These are phyloP conservation scores for Ciconia maguari DNA, from an alignment of 2,113 vertebrate species.

Conservation along the genomic window DNA sequence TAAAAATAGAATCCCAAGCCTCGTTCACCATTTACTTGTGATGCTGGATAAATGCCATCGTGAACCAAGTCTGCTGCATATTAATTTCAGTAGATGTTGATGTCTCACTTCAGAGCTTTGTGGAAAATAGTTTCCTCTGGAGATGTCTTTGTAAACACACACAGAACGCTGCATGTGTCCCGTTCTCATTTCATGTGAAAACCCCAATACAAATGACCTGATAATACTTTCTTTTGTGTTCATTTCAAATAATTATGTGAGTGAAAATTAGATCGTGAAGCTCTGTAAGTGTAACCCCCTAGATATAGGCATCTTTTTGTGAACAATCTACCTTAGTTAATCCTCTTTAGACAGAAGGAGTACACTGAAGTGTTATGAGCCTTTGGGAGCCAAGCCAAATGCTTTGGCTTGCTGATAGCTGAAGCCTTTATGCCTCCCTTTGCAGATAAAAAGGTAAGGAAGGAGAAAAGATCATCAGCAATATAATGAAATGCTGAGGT, in stretches of 20 bases:
- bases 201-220: not conserved
- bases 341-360: not conserved
- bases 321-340: not conserved
- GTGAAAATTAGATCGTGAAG: not conserved
- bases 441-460: not conserved
- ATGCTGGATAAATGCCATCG: not conserved
- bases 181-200: not conserved
- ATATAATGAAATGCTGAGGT: not conserved
- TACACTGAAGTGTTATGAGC: not conserved
- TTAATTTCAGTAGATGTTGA: constrained; percentile 13
- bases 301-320: not conserved
- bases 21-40: not conserved
- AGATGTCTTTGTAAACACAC: not conserved
- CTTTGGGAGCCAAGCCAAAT: not conserved
- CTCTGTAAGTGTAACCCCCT: not conserved
- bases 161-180: not conserved
- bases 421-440: not conserved
- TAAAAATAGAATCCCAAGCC: constrained; percentile 18
- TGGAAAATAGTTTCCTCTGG: not conserved
- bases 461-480: not conserved
- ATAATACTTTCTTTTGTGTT: not conserved
- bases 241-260: not conserved
- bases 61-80: constrained; percentile 1
- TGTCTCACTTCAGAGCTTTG: constrained; percentile 1
- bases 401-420: not conserved